Evolutionary conservation across 2,888 invertebrate genomes (phyloP).

Genomic region (Rhodophaea formosa): DNA sequence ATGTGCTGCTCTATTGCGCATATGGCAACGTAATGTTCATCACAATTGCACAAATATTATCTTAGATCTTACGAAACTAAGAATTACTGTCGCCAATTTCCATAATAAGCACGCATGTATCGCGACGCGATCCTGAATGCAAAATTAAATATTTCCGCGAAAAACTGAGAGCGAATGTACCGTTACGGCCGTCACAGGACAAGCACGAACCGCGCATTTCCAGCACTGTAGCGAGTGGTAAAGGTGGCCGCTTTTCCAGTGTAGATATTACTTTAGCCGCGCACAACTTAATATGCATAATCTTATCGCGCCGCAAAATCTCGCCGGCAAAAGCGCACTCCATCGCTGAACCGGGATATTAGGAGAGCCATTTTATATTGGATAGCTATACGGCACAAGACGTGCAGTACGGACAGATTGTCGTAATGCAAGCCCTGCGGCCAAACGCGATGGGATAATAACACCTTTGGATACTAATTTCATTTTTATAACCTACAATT

Average conservation of each 20-base stretch:
- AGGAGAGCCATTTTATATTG: conserved; percentile 82
- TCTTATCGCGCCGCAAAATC: conserved; percentile 79
- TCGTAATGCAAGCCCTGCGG: conserved; percentile 80
- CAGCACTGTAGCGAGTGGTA: conserved; percentile 55
- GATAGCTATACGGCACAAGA: conserved; percentile 80
- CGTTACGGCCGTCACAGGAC: conserved; percentile 55
- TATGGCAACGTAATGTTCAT: conserved; percentile 5
- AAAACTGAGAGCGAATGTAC: conserved; percentile 46
- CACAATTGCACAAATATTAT: background rate
- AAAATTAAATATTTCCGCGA: conserved; percentile 48
- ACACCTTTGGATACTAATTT: conserved; percentile 81
- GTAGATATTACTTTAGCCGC: conserved; percentile 77
- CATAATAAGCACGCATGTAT: conserved; percentile 27
- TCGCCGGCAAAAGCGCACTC: conserved; percentile 69
- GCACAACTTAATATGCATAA: conserved; percentile 81
- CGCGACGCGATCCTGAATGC: conserved; percentile 40
- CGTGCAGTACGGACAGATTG: conserved; percentile 82
- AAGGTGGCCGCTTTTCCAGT: conserved; percentile 70
- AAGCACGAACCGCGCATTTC: conserved; percentile 65
- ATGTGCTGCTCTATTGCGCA: conserved; percentile 16
- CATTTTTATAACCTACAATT: conserved; percentile 82
- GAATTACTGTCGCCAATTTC: conserved; percentile 23
- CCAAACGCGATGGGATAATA: conserved; percentile 82
- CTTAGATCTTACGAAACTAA: conserved; percentile 8
- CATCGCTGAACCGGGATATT: conserved; percentile 78